phyloP scores from a whole-genome alignment of 2,113 vertebrate genomes.

The Campylomormyrus numenius region DNA sequence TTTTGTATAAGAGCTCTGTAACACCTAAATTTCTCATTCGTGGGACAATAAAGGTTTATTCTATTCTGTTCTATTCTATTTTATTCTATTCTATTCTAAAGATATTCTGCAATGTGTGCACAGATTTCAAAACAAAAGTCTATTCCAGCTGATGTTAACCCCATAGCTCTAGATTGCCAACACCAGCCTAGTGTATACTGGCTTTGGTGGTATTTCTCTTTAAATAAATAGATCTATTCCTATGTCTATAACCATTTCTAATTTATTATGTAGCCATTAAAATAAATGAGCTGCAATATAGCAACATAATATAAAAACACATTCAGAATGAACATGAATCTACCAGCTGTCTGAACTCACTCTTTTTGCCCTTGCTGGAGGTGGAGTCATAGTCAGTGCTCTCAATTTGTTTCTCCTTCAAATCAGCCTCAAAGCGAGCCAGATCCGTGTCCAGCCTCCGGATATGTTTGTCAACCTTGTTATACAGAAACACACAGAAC shows the following conservation, averaged over 20 bases:
- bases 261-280: background rate
- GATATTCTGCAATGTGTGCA: background rate
- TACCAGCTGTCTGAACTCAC: slow-evolving; percentile 52
- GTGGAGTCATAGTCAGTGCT: slow-evolving; percentile 92
- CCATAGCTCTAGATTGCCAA: background rate
- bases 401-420: slow-evolving; percentile 96
- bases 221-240: background rate
- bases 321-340: background rate
- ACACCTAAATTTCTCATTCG: too few species aligned
- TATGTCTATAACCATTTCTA: background rate
- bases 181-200: background rate
- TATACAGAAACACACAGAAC: background rate
- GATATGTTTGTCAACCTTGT: slow-evolving; percentile 94
- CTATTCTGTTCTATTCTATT: too few species aligned
- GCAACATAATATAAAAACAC: background rate
- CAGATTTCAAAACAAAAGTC: background rate
- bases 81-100: background rate
- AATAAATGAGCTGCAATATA: background rate
- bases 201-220: background rate
- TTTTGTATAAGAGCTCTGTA: too few species aligned
- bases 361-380: slow-evolving; percentile 94
- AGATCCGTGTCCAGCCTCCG: slow-evolving; percentile 88
- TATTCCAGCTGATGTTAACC: background rate
- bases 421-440: slow-evolving; percentile 89
- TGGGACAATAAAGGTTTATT: too few species aligned